phyloP scores from a whole-genome alignment of 2,113 vertebrate species.

The Nymphicus hollandicus region DNA sequence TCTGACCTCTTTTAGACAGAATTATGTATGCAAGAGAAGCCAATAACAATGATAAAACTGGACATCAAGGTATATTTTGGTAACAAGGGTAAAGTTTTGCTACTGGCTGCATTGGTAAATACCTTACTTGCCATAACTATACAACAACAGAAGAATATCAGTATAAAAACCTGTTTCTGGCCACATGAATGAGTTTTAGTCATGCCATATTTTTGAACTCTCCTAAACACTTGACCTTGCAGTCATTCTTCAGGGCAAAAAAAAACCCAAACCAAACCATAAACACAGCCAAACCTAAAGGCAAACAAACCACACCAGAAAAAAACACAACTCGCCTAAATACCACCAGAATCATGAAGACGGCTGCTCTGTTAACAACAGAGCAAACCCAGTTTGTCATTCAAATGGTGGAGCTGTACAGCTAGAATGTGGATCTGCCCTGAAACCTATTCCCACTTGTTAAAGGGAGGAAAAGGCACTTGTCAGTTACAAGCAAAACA shows the following conservation, averaged over 20 bases:
- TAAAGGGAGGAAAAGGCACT: neutral
- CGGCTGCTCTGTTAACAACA: neutral
- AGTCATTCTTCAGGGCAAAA: neutral
- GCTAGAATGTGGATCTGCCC: neutral
- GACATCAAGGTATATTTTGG: neutral
- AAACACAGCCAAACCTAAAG: neutral
- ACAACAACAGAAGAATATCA: neutral
- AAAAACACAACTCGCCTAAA: neutral
- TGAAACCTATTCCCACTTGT: neutral
- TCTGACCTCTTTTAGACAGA: neutral
- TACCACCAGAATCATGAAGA: neutral
- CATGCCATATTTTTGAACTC: neutral
- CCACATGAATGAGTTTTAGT: neutral
- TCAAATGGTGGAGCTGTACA: neutral
- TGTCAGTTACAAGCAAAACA: neutral
- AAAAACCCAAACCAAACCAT: fast-evolving
- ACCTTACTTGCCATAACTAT: neutral
- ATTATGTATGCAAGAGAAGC: neutral
- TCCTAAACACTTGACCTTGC: neutral
- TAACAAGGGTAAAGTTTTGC: neutral
- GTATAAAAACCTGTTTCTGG: neutral
- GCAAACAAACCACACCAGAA: neutral
- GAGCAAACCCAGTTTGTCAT: neutral
- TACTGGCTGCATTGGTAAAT: neutral
- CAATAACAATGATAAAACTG: neutral